Conservation (phyloP, 2,113 vertebrate genomes). For the Tragelaphus scriptus region DNA sequence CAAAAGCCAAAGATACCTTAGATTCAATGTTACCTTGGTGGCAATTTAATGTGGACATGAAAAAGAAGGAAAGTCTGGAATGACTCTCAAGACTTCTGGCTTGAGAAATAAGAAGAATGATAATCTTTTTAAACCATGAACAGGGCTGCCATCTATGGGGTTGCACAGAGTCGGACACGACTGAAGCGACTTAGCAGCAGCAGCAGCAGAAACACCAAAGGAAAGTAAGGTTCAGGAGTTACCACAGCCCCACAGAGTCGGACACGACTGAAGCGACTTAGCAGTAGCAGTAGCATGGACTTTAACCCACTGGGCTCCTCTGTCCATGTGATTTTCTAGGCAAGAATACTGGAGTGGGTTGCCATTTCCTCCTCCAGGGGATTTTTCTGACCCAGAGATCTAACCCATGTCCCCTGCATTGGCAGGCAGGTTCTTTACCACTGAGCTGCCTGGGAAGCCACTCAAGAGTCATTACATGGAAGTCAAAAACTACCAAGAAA, state of each 20-base stretch:
- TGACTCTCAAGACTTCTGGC: background rate
- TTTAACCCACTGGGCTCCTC: background rate
- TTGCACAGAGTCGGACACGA: too few species aligned
- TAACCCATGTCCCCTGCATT: background rate
- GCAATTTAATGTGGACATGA: background rate
- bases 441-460: background rate
- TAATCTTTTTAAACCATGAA: background rate
- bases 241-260: background rate
- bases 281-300: too few species aligned
- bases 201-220: background rate
- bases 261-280: too few species aligned
- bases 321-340: background rate
- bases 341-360: background rate
- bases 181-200: too few species aligned
- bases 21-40: background rate
- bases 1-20: background rate
- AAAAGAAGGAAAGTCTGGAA: background rate
- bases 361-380: background rate
- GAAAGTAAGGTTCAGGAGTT: background rate
- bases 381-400: background rate
- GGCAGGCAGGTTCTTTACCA: background rate
- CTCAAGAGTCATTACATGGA: background rate
- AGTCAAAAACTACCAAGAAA: background rate
- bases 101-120: background rate
- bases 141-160: background rate